Conservation (phyloP, 1,140 invertebrate species). For the Drosophila sproati region DNA sequence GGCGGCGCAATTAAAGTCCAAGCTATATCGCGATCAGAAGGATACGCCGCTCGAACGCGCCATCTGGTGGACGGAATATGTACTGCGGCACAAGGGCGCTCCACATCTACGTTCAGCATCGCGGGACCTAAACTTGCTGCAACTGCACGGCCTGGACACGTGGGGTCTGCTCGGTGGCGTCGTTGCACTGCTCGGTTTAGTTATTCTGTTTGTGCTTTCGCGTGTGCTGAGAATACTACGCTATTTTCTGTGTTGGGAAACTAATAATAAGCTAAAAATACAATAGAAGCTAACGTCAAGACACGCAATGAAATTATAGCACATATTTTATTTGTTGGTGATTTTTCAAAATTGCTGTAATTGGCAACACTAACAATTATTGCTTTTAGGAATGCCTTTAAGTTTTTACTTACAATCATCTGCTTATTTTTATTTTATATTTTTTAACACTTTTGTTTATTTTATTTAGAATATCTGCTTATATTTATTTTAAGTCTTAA, state of each 20-base stretch:
- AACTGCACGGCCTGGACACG: slow-evolving; percentile 86
- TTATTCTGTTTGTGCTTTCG: slow-evolving; percentile 15
- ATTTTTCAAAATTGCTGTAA: neutral
- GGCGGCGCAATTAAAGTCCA: slow-evolving; percentile 52
- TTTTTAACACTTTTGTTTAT: no score
- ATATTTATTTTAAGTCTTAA: neutral
- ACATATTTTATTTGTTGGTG: no score
- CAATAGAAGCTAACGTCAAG: slow-evolving; percentile 27
- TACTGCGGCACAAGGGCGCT: slow-evolving; percentile 85
- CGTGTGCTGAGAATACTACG: slow-evolving; percentile 10
- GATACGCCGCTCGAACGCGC: slow-evolving; percentile 87
- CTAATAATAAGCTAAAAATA: slow-evolving; percentile 82
- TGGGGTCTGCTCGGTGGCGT: slow-evolving; percentile 43
- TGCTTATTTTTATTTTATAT: no score
- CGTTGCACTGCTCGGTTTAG: neutral
- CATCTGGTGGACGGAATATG: slow-evolving; percentile 90
- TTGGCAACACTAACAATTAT: no score
- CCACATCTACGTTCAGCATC: slow-evolving; percentile 59
- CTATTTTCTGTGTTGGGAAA: slow-evolving; percentile 57
- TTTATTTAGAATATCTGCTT: no score
- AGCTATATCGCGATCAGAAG: slow-evolving; percentile 86
- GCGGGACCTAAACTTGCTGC: slow-evolving; percentile 63
- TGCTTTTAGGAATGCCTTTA: no score
- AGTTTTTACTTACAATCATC: neutral
- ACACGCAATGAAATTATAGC: neutral